A percentile compares a stretch with the other conserved stretches of the same genome.
Conservation (phyloP, 2,797 vertebrate species). For the Acestrorhynchus altus region DNA sequence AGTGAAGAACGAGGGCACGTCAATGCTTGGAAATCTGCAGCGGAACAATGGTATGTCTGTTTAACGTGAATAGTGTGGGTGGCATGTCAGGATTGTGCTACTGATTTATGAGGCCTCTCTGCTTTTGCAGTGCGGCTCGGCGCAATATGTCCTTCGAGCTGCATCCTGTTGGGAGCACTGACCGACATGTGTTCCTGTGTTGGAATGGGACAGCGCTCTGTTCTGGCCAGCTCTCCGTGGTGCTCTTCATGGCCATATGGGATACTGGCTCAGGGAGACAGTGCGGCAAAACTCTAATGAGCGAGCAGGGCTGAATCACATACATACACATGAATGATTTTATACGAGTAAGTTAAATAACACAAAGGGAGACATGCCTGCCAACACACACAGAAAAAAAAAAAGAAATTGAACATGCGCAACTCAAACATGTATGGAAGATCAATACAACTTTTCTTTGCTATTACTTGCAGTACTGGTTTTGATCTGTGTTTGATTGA, state of each 20-base stretch:
- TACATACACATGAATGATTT: constrained; percentile 29
- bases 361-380: background rate
- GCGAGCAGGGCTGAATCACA: constrained; percentile 52
- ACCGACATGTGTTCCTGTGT: constrained; percentile 67
- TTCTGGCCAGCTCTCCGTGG: constrained; percentile 64
- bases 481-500: no score
- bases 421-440: background rate
- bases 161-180: constrained; percentile 59
- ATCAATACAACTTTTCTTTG: background rate
- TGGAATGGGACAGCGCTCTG: constrained; percentile 58
- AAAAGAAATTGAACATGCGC: background rate
- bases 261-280: constrained; percentile 66
- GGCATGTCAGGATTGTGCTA: constrained; percentile 55
- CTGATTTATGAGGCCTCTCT: constrained; percentile 63
- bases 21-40: constrained; percentile 53
- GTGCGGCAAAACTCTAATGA: constrained; percentile 66
- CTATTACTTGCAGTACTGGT: background rate
- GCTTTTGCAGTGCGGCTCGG: constrained; percentile 56
- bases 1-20: constrained; percentile 49
- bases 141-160: constrained; percentile 58
- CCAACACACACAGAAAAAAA: background rate
- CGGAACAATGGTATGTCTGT: constrained; percentile 62
- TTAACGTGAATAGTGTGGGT: constrained; percentile 61
- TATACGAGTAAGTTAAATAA: constrained; percentile 27
- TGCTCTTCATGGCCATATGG: constrained; percentile 73